Conservation (phyloP, 2,888 invertebrate genomes). For the Tenthredo mesomela region DNA sequence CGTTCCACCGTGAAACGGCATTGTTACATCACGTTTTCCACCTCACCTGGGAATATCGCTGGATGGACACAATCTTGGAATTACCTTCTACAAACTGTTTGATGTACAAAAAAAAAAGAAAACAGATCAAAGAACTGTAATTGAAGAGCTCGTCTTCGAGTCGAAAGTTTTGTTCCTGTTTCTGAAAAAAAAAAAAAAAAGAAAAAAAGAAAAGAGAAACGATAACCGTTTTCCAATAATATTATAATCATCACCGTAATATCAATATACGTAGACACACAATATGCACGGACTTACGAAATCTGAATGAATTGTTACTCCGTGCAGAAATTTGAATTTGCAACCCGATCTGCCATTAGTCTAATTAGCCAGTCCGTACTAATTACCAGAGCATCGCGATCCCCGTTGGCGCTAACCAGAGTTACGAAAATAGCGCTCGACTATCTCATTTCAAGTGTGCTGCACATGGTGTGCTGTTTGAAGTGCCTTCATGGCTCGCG, state of each 20-base stretch:
- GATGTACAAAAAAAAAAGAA: neutral
- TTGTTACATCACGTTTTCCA: slow-evolving; percentile 51
- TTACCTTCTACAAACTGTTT: slow-evolving; percentile 30
- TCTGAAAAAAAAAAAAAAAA: neutral
- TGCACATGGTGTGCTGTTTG: slow-evolving; percentile 35
- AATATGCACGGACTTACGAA: neutral
- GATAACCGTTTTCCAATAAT: too few species aligned
- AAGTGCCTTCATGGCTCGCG: slow-evolving; percentile 48
- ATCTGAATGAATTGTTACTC: neutral
- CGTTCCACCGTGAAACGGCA: slow-evolving; percentile 54
- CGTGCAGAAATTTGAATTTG: neutral
- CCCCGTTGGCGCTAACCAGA: slow-evolving; percentile 46
- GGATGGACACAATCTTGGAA: slow-evolving; percentile 36
- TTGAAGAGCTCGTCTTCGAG: neutral
- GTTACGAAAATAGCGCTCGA: slow-evolving; percentile 40
- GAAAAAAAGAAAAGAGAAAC: neutral
- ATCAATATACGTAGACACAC: neutral
- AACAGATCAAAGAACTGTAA: neutral
- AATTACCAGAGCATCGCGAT: slow-evolving; percentile 28
- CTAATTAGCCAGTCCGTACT: slow-evolving; percentile 28
- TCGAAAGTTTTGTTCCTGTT: neutral
- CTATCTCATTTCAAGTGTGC: slow-evolving; percentile 48
- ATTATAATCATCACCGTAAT: neutral
- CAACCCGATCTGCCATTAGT: slow-evolving; percentile 27
- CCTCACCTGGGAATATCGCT: slow-evolving; percentile 37